phyloP scores from a whole-genome alignment of 2,797 vertebrate genomes.

The Bufotes viridis region DNA sequence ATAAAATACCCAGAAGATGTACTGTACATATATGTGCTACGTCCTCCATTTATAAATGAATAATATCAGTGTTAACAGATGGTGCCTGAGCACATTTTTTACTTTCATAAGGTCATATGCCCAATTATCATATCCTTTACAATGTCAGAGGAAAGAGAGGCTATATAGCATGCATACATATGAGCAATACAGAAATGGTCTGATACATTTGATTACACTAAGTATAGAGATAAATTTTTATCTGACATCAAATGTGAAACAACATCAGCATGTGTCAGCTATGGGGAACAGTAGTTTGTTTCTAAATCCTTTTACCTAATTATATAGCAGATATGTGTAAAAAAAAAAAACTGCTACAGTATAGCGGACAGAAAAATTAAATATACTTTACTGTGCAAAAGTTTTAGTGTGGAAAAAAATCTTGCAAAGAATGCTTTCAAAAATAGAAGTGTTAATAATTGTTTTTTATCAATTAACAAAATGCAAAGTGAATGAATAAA shows the following conservation, averaged over 20 bases:
- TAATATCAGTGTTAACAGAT: not conserved
- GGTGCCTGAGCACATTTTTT: not conserved
- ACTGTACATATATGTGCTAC: not conserved
- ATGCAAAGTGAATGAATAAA: no score
- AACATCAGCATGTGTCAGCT: constrained; percentile 64
- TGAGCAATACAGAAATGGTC: constrained; percentile 65
- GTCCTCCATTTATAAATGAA: not conserved
- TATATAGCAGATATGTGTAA: constrained; percentile 28
- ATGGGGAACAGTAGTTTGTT: constrained; percentile 39
- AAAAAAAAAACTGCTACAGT: not conserved
- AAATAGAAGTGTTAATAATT: no score
- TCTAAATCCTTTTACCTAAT: constrained; percentile 67
- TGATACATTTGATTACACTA: constrained; percentile 70
- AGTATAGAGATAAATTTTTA: constrained; percentile 71
- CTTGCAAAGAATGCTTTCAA: no score
- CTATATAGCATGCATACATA: constrained; percentile 55
- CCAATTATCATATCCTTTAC: constrained; percentile 50
- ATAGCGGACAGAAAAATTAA: no score
- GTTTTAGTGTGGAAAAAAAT: no score
- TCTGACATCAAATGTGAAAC: constrained; percentile 67
- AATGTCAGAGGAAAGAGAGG: constrained; percentile 61
- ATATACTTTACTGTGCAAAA: no score
- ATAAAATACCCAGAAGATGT: not conserved
- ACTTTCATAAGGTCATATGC: not conserved
- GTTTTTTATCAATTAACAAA: no score